These are phyloP conservation scores for Danaus melanippus DNA, from an alignment of 1,140 invertebrate genomes.

Conservation along the genomic window DNA sequence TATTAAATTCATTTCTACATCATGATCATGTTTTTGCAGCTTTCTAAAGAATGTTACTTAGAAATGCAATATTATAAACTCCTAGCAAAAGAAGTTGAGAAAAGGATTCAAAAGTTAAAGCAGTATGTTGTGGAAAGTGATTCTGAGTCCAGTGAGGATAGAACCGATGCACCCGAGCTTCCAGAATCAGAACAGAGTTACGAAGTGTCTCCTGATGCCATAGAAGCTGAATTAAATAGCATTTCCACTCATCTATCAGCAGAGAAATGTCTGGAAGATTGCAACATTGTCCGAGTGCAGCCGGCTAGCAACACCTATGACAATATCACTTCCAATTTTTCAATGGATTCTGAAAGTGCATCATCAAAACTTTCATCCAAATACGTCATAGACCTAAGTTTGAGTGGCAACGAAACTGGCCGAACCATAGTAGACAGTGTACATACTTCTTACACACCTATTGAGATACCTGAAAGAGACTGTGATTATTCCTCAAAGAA, in stretches of 20 bases:
- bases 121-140: slow-evolving; percentile 41
- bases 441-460: slow-evolving; percentile 20
- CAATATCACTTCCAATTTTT: slow-evolving; percentile 26
- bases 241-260: slow-evolving; percentile 3
- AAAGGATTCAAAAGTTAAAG: slow-evolving; percentile 53
- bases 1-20: slow-evolving; percentile 4
- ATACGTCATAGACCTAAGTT: slow-evolving; percentile 46
- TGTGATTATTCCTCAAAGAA: slow-evolving; percentile 21
- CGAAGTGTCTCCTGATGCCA: slow-evolving; percentile 27
- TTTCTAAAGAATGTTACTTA: slow-evolving; percentile 73
- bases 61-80: slow-evolving; percentile 78
- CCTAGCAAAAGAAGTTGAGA: slow-evolving; percentile 74
- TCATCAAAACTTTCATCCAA: slow-evolving; percentile 38
- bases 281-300: slow-evolving; percentile 8
- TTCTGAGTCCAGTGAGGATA: slow-evolving; percentile 41
- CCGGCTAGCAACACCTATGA: slow-evolving; percentile 21
- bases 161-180: slow-evolving; percentile 53
- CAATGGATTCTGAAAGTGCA: slow-evolving; percentile 24
- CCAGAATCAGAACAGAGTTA: slow-evolving; percentile 44
- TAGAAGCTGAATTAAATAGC: slow-evolving; percentile 20
- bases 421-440: slow-evolving; percentile 28
- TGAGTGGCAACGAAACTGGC: slow-evolving; percentile 41
- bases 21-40: slow-evolving; percentile 48
- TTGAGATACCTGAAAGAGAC: slow-evolving; percentile 52
- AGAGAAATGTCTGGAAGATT: slow-evolving; percentile 18